These are phyloP conservation scores for Mesorhabditis spiculigera DNA, from an alignment of 2,888 invertebrate species.

Conservation along the genomic window DNA sequence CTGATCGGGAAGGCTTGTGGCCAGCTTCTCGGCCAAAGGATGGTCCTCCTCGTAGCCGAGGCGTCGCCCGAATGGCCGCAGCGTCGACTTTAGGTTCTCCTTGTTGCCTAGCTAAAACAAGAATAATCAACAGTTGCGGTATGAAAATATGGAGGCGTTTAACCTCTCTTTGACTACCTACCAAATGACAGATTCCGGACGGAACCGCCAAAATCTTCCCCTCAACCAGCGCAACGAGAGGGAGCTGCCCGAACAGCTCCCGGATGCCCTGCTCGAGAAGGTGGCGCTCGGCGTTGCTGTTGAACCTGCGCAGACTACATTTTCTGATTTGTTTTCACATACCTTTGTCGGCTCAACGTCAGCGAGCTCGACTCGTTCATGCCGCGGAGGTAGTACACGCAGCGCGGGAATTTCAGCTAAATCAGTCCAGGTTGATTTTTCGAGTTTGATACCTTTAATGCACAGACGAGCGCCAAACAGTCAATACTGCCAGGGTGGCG, in stretches of 20 bases:
- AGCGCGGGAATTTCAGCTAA: no score
- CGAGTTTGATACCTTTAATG: conserved; percentile 20
- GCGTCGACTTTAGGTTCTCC: no score
- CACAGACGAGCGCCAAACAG: conserved; percentile 26
- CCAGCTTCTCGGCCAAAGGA: no score
- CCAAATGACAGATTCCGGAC: conserved; percentile 30
- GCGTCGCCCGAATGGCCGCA: no score
- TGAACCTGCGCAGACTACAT: background rate
- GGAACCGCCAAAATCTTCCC: conserved; percentile 25
- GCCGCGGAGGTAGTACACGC: no score
- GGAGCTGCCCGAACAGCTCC: conserved; percentile 25
- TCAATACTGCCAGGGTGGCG: conserved; percentile 28
- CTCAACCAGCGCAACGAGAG: conserved; percentile 29
- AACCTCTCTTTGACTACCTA: background rate
- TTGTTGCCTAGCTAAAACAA: no score
- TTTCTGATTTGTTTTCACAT: background rate
- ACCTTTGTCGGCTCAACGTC: background rate
- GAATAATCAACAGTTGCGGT: no score
- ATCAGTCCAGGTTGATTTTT: no score
- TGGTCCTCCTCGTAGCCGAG: no score
- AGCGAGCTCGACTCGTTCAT: background rate
- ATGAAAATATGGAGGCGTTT: no score
- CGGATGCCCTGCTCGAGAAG: no score
- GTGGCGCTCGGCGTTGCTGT: background rate
- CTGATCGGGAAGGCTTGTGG: no score